Percentiles rank a stretch among this genome's conserved stretches.
phyloP scores from a whole-genome alignment of 2,797 vertebrate species.

The Coranthus polyacanthus region DNA sequence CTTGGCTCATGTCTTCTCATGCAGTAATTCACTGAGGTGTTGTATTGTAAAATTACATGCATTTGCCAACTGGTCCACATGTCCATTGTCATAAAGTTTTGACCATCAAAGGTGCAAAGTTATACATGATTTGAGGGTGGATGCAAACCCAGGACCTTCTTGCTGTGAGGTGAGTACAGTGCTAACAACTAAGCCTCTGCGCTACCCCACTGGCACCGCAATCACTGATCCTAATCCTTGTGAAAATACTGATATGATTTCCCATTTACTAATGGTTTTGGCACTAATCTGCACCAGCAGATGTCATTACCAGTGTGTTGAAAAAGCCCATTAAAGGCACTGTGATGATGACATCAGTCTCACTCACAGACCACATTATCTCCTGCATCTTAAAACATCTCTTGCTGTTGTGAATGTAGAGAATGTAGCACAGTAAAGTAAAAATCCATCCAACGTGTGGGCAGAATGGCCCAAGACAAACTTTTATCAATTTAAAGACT shows the following conservation, averaged over 20 bases:
- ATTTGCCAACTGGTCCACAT: too few species aligned
- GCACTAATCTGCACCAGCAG: constrained; percentile 19
- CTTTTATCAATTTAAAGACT: constrained; percentile 71
- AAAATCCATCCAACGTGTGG: constrained; percentile 51
- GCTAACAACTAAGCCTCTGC: too few species aligned
- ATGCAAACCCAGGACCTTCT: too few species aligned
- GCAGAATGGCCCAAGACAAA: constrained; percentile 55
- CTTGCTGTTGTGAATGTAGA: constrained; percentile 25
- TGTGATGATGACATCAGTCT: constrained; percentile 40
- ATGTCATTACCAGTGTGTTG: constrained; percentile 32
- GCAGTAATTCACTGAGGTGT: too few species aligned
- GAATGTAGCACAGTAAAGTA: constrained; percentile 29
- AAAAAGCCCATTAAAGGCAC: constrained; percentile 36
- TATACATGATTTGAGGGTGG: not conserved
- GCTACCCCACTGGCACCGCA: too few species aligned
- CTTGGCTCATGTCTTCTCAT: too few species aligned
- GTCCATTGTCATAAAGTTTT: not conserved
- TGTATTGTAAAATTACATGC: too few species aligned
- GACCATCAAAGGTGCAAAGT: constrained; percentile 7
- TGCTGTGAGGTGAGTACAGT: too few species aligned
- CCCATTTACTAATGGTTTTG: constrained; percentile 8
- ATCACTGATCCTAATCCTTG: not conserved
- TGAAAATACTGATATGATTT: constrained; percentile 3
- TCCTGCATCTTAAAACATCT: constrained; percentile 63
- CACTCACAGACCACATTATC: constrained; percentile 51